Base-by-base conservation (phyloP, 2,113 vertebrate genomes). In the Prionailurus bengalensis region DNA sequence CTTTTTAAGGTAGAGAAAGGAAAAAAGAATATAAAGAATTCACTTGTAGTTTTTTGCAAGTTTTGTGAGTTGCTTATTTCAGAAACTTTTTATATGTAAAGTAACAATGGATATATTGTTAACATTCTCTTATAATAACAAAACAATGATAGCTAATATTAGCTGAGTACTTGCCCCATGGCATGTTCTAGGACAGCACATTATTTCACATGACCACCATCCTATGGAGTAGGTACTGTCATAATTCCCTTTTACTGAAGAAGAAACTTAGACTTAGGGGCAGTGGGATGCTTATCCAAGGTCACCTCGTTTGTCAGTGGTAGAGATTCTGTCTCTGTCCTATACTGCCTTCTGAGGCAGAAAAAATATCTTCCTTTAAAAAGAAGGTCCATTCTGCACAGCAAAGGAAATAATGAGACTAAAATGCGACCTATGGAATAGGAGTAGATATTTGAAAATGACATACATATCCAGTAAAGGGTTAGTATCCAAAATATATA, bases 21-120 rank as follows among this genome's bases (percentile, higher is more conserved):
- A 88, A 93, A 65, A 91, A 33, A 7, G 11, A 90, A 29, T 11
- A 53, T 16, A 48, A 94, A 82, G 25, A 94, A 76, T 68, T 70
- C 14, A n/a, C 29, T 51, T 19, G 7, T 61, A 63, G 71, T 36
- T 13, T 79, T 76, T 76, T 4, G 21, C 39, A 81, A 94, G 33
- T 70, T 84, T 86, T 93, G 25, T 15, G 94, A 63, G 68, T 51
- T 93, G 51, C 29, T 82, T 95, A 61, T 74, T 90, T 79, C 45
- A 81, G 81, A 91, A 96, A 61, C n/a, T 25, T 81, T 87, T 29
- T 68, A 25, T 21, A 65, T 36, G 31, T 71, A 39, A 93, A 61
- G 33, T 81, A 73, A 82, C 85, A 91, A 55, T 95, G n/a, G 45
- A 73, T 23, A 51, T 71, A 87, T 6, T 90, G 86, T 65, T 48